These are phyloP conservation scores for Machaerirhynchus nigripectus DNA, from an alignment of 2,113 vertebrate genomes.

Conservation along the genomic window DNA sequence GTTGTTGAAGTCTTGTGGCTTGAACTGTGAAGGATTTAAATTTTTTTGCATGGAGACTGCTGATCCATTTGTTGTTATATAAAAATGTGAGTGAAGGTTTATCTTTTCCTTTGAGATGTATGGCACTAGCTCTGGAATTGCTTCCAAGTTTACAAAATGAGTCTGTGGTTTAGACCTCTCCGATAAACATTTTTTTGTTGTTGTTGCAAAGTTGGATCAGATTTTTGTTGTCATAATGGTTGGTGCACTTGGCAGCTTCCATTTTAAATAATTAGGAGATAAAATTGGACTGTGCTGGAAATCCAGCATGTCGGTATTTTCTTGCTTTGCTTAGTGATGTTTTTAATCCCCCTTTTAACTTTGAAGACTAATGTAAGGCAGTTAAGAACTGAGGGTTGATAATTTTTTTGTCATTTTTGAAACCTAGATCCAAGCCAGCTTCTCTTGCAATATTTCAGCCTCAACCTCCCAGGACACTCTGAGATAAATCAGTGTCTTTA, in stretches of 20 bases:
- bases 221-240: conserved; percentile 45
- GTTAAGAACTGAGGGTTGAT: conserved; percentile 16
- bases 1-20: neutral
- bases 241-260: conserved; percentile 30
- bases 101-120: conserved; percentile 63
- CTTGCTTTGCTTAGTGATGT: conserved; percentile 27
- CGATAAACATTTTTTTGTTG: conserved; percentile 64
- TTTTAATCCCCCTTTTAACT: conserved; percentile 46
- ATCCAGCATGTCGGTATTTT: conserved; percentile 26
- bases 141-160: conserved; percentile 68
- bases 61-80: conserved; percentile 37
- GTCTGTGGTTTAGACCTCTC: conserved; percentile 55
- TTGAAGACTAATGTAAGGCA: conserved; percentile 9
- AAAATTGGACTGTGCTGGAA: conserved; percentile 26
- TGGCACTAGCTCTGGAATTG: conserved; percentile 39
- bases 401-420: conserved; percentile 32
- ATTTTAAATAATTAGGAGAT: conserved; percentile 49
- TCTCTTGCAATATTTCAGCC: conserved; percentile 15
- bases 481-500: conserved; percentile 27
- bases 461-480: neutral
- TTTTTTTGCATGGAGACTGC: neutral
- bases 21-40: conserved; percentile 10
- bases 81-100: conserved; percentile 63
- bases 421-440: neutral
- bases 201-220: conserved; percentile 58